These are phyloP conservation scores for Daktulosphaira vitifoliae DNA, from an alignment of 1,140 invertebrate species.

Conservation along the genomic window DNA sequence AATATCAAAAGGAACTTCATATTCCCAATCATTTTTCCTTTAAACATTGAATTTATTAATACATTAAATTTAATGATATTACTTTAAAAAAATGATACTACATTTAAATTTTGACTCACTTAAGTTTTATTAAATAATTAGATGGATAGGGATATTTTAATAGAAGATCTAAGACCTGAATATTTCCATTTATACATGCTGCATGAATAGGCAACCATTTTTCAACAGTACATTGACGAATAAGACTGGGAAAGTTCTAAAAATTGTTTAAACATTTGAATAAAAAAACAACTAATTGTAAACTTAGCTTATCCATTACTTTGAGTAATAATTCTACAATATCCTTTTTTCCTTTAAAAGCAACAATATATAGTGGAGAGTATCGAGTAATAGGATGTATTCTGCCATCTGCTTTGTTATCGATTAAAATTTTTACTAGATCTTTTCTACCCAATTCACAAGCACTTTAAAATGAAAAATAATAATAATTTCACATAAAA, in stretches of 20 bases:
- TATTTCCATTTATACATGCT: constrained; percentile 79
- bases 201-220: constrained; percentile 88
- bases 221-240: constrained; percentile 74
- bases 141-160: constrained; percentile 75
- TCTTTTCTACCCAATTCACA: constrained; percentile 72
- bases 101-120: constrained; percentile 44
- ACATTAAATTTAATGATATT: neutral
- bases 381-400: constrained; percentile 83
- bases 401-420: constrained; percentile 72
- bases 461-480: constrained; percentile 57
- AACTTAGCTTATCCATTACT: constrained; percentile 31
- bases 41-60: constrained; percentile 38
- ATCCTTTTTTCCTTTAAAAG: constrained; percentile 72
- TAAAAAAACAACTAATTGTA: constrained; percentile 18
- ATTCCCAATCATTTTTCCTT: constrained; percentile 73
- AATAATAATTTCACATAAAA: constrained; percentile 9
- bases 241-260: constrained; percentile 54
- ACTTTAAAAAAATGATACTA: constrained; percentile 21
- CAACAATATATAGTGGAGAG: constrained; percentile 84
- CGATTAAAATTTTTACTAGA: constrained; percentile 68
- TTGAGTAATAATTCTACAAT: constrained; percentile 69
- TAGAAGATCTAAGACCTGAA: constrained; percentile 62
- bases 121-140: constrained; percentile 56
- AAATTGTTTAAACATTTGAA: constrained; percentile 38
- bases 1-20: constrained; percentile 78